Evolutionary conservation across 2,888 invertebrate species (phyloP), one percentile per base, ranked within the genome.

Genomic region (Caradrina clavipalpis): DNA sequence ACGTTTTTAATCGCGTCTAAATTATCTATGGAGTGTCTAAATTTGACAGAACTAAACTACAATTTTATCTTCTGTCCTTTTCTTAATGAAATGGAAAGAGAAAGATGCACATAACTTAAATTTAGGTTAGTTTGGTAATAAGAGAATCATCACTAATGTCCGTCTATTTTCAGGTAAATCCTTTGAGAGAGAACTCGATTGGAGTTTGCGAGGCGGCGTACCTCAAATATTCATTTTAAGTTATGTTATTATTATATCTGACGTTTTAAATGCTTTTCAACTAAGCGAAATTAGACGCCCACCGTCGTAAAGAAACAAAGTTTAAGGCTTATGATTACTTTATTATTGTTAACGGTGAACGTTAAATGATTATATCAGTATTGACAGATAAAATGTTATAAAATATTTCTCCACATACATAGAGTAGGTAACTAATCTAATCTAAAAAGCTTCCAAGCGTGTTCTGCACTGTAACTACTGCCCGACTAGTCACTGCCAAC

Each of bases 151-250:
- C n/a, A n/a, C n/a, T n/a, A 49, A 59, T 49, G 42, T 50, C 49
- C 49, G 11, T 42, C 15, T 45, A 17, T 6, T 15, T 45, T 55
- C 21, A 68, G 31, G 17, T 15, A 31, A n/a, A 54, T 49, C 21
- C 21, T 22, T 55, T 49, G 47, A 42, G 49, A 59, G 17, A 15
- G 21, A 69, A 50, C 21, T 60, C 21, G n/a, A 59, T 50, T 60
- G 10, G 42, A 70, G 54, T 55, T 59, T 42, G 21, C 22, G 17
- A 53, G 22, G 19, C 45, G 19, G 39, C 21, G 56, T 10, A 45
- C 17, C 15, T 45, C 5, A 13, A 10, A 45, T 17, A 26, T 31
- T n/a, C 15, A 42, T 42, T 42, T 11, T 31, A 31, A 15, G 15
- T 15, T 26, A 26, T 26, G 26, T 4, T 4, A 26, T 26, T 26